Conservation (phyloP, 1,140 invertebrate species). For the Lepidurus couesii region DNA sequence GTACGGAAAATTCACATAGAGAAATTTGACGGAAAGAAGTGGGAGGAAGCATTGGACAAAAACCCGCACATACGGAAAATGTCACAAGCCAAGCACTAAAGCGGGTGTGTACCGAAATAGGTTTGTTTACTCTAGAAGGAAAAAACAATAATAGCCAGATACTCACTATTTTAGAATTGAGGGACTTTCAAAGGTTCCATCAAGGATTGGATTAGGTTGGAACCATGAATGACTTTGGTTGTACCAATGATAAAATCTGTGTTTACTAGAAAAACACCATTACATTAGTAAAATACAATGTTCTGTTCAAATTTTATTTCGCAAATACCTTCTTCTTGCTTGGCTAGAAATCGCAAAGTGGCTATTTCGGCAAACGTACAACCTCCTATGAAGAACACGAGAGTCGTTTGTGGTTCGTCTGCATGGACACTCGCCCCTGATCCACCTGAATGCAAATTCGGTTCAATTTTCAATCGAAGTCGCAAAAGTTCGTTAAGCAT, state of each 20-base stretch:
- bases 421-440: constrained; percentile 59
- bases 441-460: constrained; percentile 42
- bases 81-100: constrained; percentile 31
- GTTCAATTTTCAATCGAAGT: constrained; percentile 13
- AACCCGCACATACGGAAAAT: constrained; percentile 36
- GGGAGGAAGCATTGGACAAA: constrained; percentile 46
- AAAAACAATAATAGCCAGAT: background rate
- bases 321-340: constrained; percentile 74
- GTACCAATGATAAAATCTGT: constrained; percentile 89
- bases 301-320: constrained; percentile 17
- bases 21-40: constrained; percentile 49
- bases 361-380: constrained; percentile 94
- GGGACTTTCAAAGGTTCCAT: constrained; percentile 49
- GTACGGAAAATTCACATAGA: constrained; percentile 42
- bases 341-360: constrained; percentile 81
- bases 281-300: constrained; percentile 25
- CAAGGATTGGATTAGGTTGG: constrained; percentile 70
- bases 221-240: constrained; percentile 88
- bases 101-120: background rate
- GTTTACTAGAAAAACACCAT: constrained; percentile 56
- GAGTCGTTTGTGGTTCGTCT: constrained; percentile 67
- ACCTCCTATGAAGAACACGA: constrained; percentile 93
- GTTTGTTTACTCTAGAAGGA: background rate
- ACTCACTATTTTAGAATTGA: constrained; percentile 1
- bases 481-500: constrained; percentile 15